phyloP scores from a whole-genome alignment of 1,140 invertebrate species.

The Diplogasteroides magnus region DNA sequence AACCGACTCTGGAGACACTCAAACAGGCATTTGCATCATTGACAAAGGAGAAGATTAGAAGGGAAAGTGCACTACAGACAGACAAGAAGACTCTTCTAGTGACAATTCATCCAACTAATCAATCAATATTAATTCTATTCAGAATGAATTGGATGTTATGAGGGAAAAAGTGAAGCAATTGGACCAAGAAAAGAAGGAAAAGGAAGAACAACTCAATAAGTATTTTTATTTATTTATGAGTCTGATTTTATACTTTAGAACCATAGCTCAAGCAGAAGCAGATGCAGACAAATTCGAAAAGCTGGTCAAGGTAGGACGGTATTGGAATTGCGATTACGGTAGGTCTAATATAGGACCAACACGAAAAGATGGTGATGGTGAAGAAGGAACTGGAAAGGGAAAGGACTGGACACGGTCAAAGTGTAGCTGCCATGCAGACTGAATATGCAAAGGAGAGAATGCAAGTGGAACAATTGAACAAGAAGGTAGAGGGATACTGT shows the following conservation, averaged over 20 bases:
- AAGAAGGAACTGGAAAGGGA: constrained; percentile 26
- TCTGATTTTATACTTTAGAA: background rate
- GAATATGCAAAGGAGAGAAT: constrained; percentile 27
- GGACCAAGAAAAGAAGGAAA: background rate
- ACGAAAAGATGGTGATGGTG: constrained; percentile 29
- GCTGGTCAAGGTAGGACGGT: constrained; percentile 5
- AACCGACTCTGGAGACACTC: constrained; percentile 64
- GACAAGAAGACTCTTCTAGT: constrained; percentile 70
- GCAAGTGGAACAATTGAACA: constrained; percentile 19
- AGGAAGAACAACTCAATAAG: background rate
- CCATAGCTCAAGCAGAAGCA: constrained; percentile 2
- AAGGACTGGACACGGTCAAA: constrained; percentile 19
- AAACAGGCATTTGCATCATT: constrained; percentile 72
- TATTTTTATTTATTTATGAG: background rate
- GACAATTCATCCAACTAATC: background rate
- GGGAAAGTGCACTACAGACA: constrained; percentile 74
- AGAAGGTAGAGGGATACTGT: constrained; percentile 13
- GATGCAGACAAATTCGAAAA: constrained; percentile 17
- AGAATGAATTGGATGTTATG: background rate
- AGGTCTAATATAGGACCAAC: background rate
- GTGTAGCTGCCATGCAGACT: constrained; percentile 25
- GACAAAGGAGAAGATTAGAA: constrained; percentile 72
- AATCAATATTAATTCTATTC: background rate
- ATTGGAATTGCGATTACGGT: background rate
- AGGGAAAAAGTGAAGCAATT: background rate